Percentiles rank a stretch among this genome's conserved stretches.
phyloP scores from a whole-genome alignment of 2,113 vertebrate species.

The Anhinga rufa region DNA sequence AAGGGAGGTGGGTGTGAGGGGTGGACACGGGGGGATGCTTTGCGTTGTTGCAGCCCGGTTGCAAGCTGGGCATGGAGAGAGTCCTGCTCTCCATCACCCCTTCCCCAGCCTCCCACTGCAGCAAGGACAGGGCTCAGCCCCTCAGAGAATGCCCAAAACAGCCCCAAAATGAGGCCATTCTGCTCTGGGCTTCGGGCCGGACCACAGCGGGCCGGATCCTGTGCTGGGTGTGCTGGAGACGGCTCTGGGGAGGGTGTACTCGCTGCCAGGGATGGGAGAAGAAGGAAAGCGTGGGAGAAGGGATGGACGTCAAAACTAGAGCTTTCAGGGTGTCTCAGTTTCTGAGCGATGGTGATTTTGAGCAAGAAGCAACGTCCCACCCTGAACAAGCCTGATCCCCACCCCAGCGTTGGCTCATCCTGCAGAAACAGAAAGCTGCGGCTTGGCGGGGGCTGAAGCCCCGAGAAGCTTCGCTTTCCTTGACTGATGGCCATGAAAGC shows the following conservation, averaged over 20 bases:
- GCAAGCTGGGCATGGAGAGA: not conserved
- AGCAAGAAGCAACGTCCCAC: not conserved
- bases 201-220: not conserved
- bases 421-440: not conserved
- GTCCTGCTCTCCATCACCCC: not conserved
- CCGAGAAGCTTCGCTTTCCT: not conserved
- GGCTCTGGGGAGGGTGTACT: not conserved
- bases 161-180: not conserved
- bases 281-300: not conserved
- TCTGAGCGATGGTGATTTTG: not conserved
- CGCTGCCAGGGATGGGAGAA: not conserved
- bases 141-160: not conserved
- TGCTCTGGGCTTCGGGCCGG: not conserved
- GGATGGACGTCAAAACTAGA: not conserved
- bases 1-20: not conserved
- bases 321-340: not conserved
- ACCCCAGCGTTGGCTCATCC: not conserved
- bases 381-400: fast-evolving
- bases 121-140: not conserved
- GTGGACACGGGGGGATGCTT: not conserved
- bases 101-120: not conserved
- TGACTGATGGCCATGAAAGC: fast-evolving
- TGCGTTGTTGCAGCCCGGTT: not conserved
- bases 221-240: not conserved
- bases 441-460: not conserved